Evolutionary conservation across 2,113 vertebrate genomes (phyloP).

Genomic region (Cyrtonyx montezumae): DNA sequence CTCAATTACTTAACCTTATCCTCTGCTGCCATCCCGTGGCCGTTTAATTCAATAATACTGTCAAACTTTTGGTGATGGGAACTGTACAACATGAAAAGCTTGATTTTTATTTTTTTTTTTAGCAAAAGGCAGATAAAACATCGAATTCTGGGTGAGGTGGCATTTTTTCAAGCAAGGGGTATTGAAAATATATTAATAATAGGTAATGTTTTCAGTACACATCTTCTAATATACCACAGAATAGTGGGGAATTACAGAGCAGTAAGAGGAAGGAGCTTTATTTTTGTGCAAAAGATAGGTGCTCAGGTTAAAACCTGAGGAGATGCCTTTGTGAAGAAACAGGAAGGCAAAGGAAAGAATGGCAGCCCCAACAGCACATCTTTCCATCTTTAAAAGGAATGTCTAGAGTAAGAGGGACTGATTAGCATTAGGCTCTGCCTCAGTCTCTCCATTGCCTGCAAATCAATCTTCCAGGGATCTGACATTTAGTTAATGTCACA

Average conservation of each 20-base stretch:
- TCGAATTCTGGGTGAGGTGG: not conserved
- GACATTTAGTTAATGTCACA: not conserved
- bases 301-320: not conserved
- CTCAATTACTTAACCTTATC: slow-evolving; percentile 7
- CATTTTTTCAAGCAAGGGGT: not conserved
- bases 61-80: rapidly evolving
- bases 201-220: not conserved
- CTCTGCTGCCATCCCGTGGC: slow-evolving; percentile 40
- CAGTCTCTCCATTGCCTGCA: not conserved
- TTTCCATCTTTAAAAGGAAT: not conserved
- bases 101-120: not conserved
- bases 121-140: not conserved
- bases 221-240: not conserved
- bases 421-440: not conserved
- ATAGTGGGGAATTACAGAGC: not conserved
- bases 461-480: not conserved
- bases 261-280: not conserved
- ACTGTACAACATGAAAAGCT: not conserved
- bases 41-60: not conserved
- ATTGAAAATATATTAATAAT: not conserved
- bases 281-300: not conserved
- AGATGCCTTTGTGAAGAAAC: not conserved
- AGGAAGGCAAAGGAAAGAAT: not conserved
- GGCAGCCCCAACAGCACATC: not conserved
- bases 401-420: not conserved